Base-by-base conservation (phyloP, 2,888 invertebrate species). In the Troides oblongomaculatus region DNA sequence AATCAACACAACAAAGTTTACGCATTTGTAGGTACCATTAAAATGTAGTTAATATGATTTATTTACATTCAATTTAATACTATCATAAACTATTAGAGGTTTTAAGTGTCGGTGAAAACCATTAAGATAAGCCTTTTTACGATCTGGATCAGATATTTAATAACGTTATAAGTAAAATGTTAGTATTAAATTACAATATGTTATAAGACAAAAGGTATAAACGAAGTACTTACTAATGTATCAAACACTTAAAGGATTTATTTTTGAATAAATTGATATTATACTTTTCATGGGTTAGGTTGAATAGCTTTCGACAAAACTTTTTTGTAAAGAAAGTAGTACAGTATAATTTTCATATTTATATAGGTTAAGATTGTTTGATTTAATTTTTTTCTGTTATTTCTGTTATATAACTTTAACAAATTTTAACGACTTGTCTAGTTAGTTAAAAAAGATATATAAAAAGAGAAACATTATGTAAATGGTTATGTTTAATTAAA, bases 11-110 rank as follows among this genome's bases (percentile, higher is more conserved):
- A 50, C 14, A 50, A n/a, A 18, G 53, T 18, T 12, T 53, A 53
- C 53, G 53, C 18, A 18, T 14, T 18, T 14, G 18, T 50, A 53
- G 53, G 18, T 53, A 8, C n/a, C 5, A 53, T 53, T 53, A 53
- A n/a, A 53, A n/a, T 53, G 53, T 53, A n/a, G n/a, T 53, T 53
- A 53, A n/a, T 53, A n/a, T n/a, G n/a, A 53, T 53, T 46, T 46
- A 46, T 46, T 46, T 46, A 14, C 14, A 14, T 10, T 4, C 3
- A 18, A 53, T 53, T 7, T 53, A 53, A 53, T 53, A 5, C 10
- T 50, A n/a, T n/a, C 18, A 53, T 53, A 53, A 53, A 8, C 18
- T 53, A 53, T n/a, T n/a, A 53, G 53, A 18, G n/a, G n/a, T 53
- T 50, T 53, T 46, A 46, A 53, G n/a, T 53, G n/a, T 8, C 8